Evolutionary conservation across 2,888 invertebrate genomes (phyloP).

Genomic region (Acleris holmiana): DNA sequence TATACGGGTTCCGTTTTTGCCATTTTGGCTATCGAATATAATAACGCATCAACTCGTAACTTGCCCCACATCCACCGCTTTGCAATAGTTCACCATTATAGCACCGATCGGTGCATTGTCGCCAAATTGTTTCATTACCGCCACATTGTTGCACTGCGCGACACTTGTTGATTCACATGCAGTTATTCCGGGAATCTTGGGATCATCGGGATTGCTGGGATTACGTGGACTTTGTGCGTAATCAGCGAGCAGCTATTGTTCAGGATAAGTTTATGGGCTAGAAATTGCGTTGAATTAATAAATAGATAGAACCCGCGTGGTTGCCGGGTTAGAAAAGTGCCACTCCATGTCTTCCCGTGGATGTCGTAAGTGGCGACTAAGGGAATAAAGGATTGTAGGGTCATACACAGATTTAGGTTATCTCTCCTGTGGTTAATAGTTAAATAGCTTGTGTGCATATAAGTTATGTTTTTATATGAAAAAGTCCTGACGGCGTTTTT

Average conservation of each 20-base stretch:
- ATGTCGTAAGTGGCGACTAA: too few species aligned
- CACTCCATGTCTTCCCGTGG: too few species aligned
- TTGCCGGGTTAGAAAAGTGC: too few species aligned
- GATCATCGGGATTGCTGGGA: background rate
- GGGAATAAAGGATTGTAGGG: too few species aligned
- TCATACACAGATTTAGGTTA: too few species aligned
- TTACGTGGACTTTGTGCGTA: constrained; percentile 2
- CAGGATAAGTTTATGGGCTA: constrained; percentile 10
- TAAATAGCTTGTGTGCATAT: too few species aligned
- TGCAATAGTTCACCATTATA: constrained; percentile 54
- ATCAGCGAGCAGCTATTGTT: constrained; percentile 7
- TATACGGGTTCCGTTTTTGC: too few species aligned
- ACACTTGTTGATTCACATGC: constrained; percentile 36
- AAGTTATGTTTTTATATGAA: too few species aligned
- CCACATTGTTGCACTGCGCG: constrained; percentile 54
- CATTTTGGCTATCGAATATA: too few species aligned
- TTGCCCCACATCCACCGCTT: constrained; percentile 35
- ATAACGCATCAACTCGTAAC: constrained; percentile 17
- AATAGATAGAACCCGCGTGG: background rate
- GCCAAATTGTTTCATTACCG: constrained; percentile 71
- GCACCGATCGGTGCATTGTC: constrained; percentile 53
- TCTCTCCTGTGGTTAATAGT: too few species aligned
- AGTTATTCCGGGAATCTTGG: constrained; percentile 30
- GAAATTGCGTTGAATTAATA: background rate
- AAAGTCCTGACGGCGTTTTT: too few species aligned